Base-by-base conservation (phyloP, 2,888 invertebrate species). In the Cantharis rufa region DNA sequence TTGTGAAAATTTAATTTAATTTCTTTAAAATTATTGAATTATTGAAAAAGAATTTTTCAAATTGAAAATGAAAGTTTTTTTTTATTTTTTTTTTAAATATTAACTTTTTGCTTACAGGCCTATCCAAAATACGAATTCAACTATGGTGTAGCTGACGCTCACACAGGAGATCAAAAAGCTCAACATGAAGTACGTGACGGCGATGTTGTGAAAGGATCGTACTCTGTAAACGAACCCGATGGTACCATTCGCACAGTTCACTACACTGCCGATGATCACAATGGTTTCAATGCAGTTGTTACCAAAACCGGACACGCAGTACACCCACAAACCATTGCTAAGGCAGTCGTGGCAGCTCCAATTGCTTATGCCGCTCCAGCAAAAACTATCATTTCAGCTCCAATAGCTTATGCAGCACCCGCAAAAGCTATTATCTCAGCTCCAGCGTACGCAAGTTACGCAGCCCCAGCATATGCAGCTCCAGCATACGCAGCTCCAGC, bases 51-150 rank as follows among this genome's bases (percentile, higher is more conserved):
- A 5, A 7, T 24, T 24, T 9, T 24, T 24, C 24, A 24, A 24
- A 24, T 24, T 24, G 9, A 24, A 24, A 24, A 24, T 9, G 9
- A 7, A 24, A 24, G 1, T 24, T 24, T 24, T 7, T 9, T 7
- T 21, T 21, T 21, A 5, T 10, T 5, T 27, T 10, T 27, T n/a
- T 27, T 27, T 27, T 5, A 21, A 72, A 24, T 63, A 66, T 63
- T 27, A 10, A 15, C 3, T 24, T 63, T 27, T 11, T 71, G 16
- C 18, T 76, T 72, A 66, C 73, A 87, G 87, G 86, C 90, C 0
- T 91, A 91, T 82, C 91, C 91, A 21, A 91, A 90, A 87, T 91
- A 91, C 83, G 90, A 90, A 83, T 91, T 90, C 83, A 90, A 91
- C 83, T 91, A 91, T 79, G 89, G 90, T 28, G 91, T 91, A 71